A percentile compares a stretch with the other conserved stretches of the same genome.
These are phyloP conservation scores for Andrena praecox DNA, from an alignment of 2,888 invertebrate species.

Conservation along the genomic window DNA sequence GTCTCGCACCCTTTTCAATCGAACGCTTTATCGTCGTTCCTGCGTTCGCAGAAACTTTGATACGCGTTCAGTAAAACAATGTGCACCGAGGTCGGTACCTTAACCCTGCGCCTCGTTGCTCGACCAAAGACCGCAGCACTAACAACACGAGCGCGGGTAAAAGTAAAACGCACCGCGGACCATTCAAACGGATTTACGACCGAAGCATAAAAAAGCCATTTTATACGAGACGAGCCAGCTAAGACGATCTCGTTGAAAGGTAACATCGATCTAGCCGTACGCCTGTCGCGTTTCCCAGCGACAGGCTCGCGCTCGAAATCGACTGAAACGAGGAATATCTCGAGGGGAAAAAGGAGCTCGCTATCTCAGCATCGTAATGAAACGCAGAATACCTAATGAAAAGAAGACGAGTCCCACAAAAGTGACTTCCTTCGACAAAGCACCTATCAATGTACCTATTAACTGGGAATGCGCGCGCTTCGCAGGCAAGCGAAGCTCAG, in stretches of 20 bases:
- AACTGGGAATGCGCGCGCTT: too few relatives aligned
- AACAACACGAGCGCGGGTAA: constrained; percentile 1
- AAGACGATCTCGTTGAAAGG: background rate
- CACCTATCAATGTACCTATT: too few relatives aligned
- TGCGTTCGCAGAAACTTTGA: constrained; percentile 13
- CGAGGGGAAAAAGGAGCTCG: too few relatives aligned
- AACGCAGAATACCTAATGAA: too few relatives aligned
- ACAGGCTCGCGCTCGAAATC: too few relatives aligned
- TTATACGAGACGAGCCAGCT: background rate
- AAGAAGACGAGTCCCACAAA: too few relatives aligned
- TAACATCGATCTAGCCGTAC: background rate
- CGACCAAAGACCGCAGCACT: constrained; percentile 27
- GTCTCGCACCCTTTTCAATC: background rate
- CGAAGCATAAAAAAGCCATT: constrained; percentile 15
- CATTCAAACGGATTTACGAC: constrained; percentile 20
- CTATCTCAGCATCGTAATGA: too few relatives aligned
- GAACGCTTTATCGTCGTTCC: background rate
- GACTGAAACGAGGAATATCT: too few relatives aligned
- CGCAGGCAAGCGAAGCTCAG: too few relatives aligned
- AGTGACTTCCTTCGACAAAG: too few relatives aligned
- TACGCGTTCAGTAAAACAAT: constrained; percentile 14
- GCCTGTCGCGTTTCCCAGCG: background rate
- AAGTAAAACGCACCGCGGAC: constrained; percentile 22
- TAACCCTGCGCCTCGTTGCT: constrained; percentile 29
- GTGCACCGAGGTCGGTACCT: constrained; percentile 23